Evolutionary conservation across 2,113 vertebrate genomes (phyloP).

Genomic region (Dicentrarchus labrax): DNA sequence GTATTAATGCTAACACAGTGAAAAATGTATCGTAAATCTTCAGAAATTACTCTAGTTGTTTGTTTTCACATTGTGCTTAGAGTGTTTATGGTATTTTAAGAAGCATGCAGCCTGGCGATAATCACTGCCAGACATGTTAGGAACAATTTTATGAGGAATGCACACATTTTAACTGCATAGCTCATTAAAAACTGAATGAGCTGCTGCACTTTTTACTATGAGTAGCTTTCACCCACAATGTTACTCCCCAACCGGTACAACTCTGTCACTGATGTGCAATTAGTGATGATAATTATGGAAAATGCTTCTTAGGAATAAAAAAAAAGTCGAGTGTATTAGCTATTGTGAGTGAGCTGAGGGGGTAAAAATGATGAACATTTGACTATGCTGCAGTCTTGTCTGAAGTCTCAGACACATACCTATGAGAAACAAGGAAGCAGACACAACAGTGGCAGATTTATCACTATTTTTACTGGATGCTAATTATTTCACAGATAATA

Average conservation of each 20-base stretch:
- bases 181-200: conserved; percentile 57
- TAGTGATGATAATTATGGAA: conserved; percentile 18
- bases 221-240: conserved; percentile 18
- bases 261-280: conserved; percentile 17
- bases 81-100: conserved; percentile 52
- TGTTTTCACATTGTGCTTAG: conserved; percentile 40
- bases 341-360: neutral
- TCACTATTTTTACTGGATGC: conserved; percentile 25
- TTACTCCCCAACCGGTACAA: neutral
- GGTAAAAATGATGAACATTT: neutral
- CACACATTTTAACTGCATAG: conserved; percentile 49
- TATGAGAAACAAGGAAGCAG: conserved; percentile 40
- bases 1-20: neutral
- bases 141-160: conserved; percentile 47
- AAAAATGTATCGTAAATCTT: conserved; percentile 8
- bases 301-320: neutral
- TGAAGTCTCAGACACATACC: conserved; percentile 18
- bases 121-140: conserved; percentile 60
- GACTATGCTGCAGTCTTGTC: neutral
- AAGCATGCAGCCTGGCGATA: conserved; percentile 38
- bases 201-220: conserved; percentile 22
- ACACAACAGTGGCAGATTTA: conserved; percentile 43
- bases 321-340: neutral
- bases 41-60: conserved; percentile 34
- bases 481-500: conserved; percentile 69